Conservation (phyloP, 2,888 invertebrate species). For the Troides aeacus region DNA sequence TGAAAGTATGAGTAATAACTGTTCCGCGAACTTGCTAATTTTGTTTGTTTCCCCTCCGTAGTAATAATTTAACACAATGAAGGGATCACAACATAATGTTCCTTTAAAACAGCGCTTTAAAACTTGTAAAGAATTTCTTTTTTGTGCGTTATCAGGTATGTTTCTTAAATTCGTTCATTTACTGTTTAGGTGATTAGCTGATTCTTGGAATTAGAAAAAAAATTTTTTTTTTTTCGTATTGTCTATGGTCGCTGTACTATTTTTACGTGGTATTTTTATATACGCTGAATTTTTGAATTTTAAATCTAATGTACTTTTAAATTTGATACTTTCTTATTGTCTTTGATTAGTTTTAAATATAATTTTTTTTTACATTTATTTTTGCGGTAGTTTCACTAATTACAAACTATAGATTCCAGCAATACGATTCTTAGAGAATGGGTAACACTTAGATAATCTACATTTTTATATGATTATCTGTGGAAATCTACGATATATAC, state of each 20-base stretch:
- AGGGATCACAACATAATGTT: constrained; percentile 14
- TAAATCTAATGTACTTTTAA: no score
- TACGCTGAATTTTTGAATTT: no score
- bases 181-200: constrained; percentile 3
- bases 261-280: neutral
- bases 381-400: no score
- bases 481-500: no score
- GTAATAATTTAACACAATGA: constrained; percentile 15
- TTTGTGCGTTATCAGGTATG: constrained; percentile 8
- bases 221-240: neutral
- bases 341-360: no score
- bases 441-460: no score
- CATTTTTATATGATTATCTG: no score
- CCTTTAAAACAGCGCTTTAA: constrained; percentile 1
- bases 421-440: no score
- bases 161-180: neutral
- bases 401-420: no score
- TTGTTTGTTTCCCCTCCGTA: neutral
- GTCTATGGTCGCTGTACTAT: neutral
- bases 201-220: neutral
- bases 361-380: no score
- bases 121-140: constrained; percentile 11
- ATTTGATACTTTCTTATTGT: no score
- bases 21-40: constrained; percentile 23
- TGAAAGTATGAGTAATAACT: constrained; percentile 17